Evolutionary conservation across 2,888 invertebrate species (phyloP), one percentile per base, ranked within the genome.

Genomic region (Acleris holmiana): DNA sequence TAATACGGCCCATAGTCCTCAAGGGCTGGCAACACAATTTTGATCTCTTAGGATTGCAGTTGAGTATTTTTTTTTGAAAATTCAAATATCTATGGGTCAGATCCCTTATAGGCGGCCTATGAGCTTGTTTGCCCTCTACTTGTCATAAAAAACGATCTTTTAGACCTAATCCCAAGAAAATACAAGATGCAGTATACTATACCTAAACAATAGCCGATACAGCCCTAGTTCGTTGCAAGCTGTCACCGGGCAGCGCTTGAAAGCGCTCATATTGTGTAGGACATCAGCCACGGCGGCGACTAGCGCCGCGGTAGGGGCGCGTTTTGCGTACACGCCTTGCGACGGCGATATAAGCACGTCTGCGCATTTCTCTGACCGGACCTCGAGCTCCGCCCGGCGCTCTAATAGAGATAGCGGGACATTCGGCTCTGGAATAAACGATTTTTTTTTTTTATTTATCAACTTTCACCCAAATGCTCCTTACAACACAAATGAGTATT

Each of bases 191-290:
- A 35, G 23, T 4, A n/a, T n/a, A n/a, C n/a, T n/a, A 44, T 74
- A 91, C 91, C 86, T 89, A 70, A 92, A 91, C 66, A 91, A 68
- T 44, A 91, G 76, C 48, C 91, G 76, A 73, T 83, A 91, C 1
- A 91, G 67, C 29, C 91, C 91, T 50, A 76, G 77, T 51, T 88
- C 89, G 66, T 89, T 91, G 89, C 91, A 91, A 19, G 69, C 71
- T 60, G 81, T 82, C 5, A 89, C 75, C 0, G 89, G 90, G 44
- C 85, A 86, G 35, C 74, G 75, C 15, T 73, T 71, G 66, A 85
- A 87, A 1, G 72, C 79, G 68, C 77, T 78, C 18, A 87, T 70
- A 64, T 92, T 92, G 65, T 85, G 81, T 4, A 91, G 62, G 2
- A 82, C 80, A 44, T 88, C 84, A 0, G 89, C 85, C 15, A 86